Conservation (phyloP, 2,888 invertebrate genomes). For the Graphium colonna region DNA sequence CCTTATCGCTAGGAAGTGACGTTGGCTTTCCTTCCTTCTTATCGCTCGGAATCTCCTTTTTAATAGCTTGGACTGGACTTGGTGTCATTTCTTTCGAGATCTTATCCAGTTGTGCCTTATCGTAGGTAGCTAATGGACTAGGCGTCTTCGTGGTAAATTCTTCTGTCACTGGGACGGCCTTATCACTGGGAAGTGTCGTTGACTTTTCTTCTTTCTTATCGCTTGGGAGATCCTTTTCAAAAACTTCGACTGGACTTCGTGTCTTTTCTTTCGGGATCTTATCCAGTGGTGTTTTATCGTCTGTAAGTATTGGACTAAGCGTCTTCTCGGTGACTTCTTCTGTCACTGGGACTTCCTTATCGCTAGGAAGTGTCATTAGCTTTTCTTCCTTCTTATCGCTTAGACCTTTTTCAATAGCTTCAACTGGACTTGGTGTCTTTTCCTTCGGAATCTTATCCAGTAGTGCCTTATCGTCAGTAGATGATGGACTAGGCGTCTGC, state of each 20-base stretch:
- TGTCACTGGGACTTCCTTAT: slow-evolving; percentile 4
- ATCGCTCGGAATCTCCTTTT: too few relatives aligned
- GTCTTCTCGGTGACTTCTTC: slow-evolving; percentile 23
- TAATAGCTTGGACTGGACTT: slow-evolving; percentile 14
- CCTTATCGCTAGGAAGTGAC: not conserved
- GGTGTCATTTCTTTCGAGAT: not conserved
- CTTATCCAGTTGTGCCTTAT: not conserved
- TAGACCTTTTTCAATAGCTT: not conserved
- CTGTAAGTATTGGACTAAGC: not conserved
- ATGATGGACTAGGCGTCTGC: not conserved
- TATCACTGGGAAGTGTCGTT: too few relatives aligned
- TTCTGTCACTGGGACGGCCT: too few relatives aligned
- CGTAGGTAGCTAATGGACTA: too few relatives aligned
- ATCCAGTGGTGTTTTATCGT: too few relatives aligned
- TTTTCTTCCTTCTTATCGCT: slow-evolving; percentile 19
- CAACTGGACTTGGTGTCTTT: slow-evolving; percentile 15
- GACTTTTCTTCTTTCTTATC: too few relatives aligned
- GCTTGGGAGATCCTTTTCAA: too few relatives aligned
- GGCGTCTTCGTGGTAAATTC: not conserved
- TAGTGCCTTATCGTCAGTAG: not conserved
- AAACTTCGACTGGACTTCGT: slow-evolving; percentile 4
- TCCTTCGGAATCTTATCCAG: too few relatives aligned
- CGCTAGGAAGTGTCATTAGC: not conserved
- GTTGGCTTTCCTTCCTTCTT: not conserved
- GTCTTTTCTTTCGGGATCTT: too few relatives aligned